Evolutionary conservation across 1,140 invertebrate species (phyloP).

Genomic region (Ridgeia piscesae): DNA sequence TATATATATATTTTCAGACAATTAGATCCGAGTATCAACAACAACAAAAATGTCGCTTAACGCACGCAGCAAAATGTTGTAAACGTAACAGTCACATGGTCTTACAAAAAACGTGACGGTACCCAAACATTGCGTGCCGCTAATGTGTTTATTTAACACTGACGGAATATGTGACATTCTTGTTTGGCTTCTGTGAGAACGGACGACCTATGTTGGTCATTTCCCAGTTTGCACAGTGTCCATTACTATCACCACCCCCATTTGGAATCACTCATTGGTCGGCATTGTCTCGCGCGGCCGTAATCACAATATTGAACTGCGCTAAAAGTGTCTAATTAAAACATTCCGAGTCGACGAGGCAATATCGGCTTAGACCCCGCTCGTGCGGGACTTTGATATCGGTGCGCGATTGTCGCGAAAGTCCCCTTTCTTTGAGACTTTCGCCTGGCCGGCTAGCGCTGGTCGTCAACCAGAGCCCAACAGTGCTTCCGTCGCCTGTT

Average conservation of each 20-base stretch:
- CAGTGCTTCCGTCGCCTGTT: not conserved
- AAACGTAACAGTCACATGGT: not conserved
- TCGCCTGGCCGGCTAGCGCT: not conserved
- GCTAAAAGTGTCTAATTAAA: constrained; percentile 6
- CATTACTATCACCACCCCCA: not conserved
- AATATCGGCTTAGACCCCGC: not conserved
- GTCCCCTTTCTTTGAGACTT: not conserved
- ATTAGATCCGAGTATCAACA: too few species aligned
- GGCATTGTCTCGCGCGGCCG: not conserved
- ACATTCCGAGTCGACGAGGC: not conserved
- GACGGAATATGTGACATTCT: not conserved
- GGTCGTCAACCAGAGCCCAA: not conserved
- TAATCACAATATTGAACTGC: not conserved
- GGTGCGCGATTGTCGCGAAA: not conserved
- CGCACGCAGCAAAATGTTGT: not conserved
- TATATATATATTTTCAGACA: not conserved
- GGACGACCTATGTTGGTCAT: not conserved
- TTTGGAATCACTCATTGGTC: not conserved
- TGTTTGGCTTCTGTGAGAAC: not conserved
- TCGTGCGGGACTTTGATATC: not conserved
- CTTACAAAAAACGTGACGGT: not conserved
- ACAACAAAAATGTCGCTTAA: not conserved
- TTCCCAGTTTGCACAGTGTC: not conserved
- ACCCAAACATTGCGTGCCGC: not conserved
- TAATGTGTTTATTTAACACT: not conserved